Base-by-base conservation (phyloP, 2,888 invertebrate species). In the Eubasilissa splendida region DNA sequence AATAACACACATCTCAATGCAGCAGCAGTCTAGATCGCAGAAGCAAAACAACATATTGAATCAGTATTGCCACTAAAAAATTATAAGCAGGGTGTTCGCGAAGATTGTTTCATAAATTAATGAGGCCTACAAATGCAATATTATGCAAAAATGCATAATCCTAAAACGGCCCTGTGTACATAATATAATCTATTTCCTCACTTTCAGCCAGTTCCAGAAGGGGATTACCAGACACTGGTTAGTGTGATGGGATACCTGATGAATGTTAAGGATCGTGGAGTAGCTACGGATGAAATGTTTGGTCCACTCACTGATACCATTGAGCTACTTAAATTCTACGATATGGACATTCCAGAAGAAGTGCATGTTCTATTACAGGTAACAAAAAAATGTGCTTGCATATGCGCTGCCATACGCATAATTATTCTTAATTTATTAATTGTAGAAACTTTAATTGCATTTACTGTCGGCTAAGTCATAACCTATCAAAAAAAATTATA, bases 291-390 rank as follows among this genome's bases (percentile, higher is more conserved):
- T 87, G 96, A 96, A 85, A 98, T 99, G 97, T 99, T 99, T 87
- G 96, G 95, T 82, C 98, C 99, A 0, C 91, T 99, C 77, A 95
- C 96, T 85, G 96, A 97, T 87, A 98, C 97, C 8, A 97, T 98
- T 85, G 96, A 97, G 85, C 90, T 99, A 7, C 89, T 99, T 1
- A 97, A 97, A 88, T 96, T 96, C 86, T 99, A 98, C 87, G 97
- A 98, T 85, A 97, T 97, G 92, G 98, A 99, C 87, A 96, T 99
- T 86, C 97, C 98, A 0, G 98, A 99, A 88, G 97, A 97, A 90
- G 97, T 98, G 0, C 97, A 98, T 87, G 95, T 96, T 5, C 92
- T 97, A 84, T 89, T 99, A 65, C 94, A 95, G 90, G 94, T 94
- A 85, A 85, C 9, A 63, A 11, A 68, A 68, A 11, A 68, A 65